A percentile compares a stretch with the other conserved stretches of the same genome.
Conservation (phyloP, 2,888 invertebrate species). For the Tanypteryx hageni region DNA sequence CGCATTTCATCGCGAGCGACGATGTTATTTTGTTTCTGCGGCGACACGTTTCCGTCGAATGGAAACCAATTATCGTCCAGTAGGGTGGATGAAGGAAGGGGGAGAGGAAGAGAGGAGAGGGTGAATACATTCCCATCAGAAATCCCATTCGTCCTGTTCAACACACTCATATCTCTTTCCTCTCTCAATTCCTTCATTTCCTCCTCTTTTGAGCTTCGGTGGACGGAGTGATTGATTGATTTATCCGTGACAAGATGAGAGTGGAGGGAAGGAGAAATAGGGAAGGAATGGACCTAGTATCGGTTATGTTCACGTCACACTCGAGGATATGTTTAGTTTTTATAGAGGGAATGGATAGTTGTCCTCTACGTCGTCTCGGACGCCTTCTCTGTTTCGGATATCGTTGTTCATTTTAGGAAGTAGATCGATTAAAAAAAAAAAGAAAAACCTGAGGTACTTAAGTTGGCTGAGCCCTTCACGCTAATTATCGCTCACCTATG, state of each 20-base stretch:
- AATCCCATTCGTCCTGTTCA: background rate
- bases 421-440: background rate
- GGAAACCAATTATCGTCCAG: constrained; percentile 40
- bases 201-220: background rate
- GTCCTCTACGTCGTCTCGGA: background rate
- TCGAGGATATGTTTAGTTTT: background rate
- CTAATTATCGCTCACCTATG: too few species aligned
- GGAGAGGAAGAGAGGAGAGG: background rate
- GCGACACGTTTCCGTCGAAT: background rate
- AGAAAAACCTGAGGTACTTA: too few species aligned
- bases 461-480: too few species aligned
- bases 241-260: background rate
- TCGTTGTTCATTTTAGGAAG: background rate
- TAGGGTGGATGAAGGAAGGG: background rate
- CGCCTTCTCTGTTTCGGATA: background rate
- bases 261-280: background rate
- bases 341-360: background rate
- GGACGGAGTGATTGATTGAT: constrained; percentile 18
- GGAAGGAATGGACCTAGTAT: too few species aligned
- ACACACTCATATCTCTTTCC: background rate
- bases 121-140: background rate
- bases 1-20: too few species aligned
- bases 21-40: background rate
- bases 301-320: background rate
- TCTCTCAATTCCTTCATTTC: constrained; percentile 17